A percentile compares a stretch with the other conserved stretches of the same genome.
Evolutionary conservation across 23 tunicate species (phyloP).

Genomic region (Halocynthia roretzi): DNA sequence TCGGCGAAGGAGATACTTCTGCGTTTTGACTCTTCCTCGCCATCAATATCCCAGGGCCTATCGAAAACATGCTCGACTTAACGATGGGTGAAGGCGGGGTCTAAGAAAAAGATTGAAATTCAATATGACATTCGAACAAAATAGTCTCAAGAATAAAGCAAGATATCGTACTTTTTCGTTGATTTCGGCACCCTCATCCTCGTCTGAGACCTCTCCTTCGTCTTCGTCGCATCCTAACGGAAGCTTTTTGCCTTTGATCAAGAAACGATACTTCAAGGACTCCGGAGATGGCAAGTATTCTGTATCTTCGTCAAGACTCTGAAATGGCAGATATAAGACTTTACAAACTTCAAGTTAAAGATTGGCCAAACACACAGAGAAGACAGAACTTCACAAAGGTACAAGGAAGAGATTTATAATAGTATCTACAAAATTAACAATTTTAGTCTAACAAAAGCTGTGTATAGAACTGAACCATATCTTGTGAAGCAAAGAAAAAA

Average conservation of each 20-base stretch:
- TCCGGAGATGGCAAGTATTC: constrained; percentile 76
- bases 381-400: not conserved
- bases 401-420: not conserved
- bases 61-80: constrained; percentile 8
- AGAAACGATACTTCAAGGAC: constrained; percentile 35
- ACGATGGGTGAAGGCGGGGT: constrained; percentile 1
- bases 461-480: too few species aligned
- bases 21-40: not conserved
- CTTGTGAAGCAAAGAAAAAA: not conserved
- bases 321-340: not conserved
- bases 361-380: not conserved
- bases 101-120: not conserved
- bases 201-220: constrained; percentile 65
- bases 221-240: constrained; percentile 42
- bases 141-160: not conserved
- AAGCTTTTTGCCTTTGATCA: constrained; percentile 59
- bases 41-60: constrained; percentile 13
- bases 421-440: too few species aligned
- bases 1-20: not conserved
- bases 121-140: not conserved
- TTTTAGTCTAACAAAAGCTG: too few species aligned
- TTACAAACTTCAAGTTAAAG: not conserved
- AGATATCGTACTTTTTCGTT: constrained; percentile 23
- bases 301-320: not conserved
- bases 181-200: constrained; percentile 74